phyloP scores from a whole-genome alignment of 2,797 vertebrate species.

The Dermochelys coriacea region DNA sequence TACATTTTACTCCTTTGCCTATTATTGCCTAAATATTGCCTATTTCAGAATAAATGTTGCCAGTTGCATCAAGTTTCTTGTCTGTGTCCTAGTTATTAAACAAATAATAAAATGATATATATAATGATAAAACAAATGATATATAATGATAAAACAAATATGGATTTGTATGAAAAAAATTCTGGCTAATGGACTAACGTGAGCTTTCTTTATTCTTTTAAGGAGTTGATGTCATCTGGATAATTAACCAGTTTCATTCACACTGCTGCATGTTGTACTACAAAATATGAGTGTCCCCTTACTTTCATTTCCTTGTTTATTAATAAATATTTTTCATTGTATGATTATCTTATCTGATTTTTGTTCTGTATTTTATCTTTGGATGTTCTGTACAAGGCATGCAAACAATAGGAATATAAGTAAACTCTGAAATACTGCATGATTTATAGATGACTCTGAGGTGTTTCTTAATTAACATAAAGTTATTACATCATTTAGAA shows the following conservation, averaged over 20 bases:
- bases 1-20: not conserved
- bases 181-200: not conserved
- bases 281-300: not conserved
- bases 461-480: not conserved
- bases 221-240: not conserved
- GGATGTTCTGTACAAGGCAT: not conserved
- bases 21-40: not conserved
- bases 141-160: not conserved
- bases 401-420: fast-evolving
- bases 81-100: fast-evolving
- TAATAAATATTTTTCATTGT: not conserved
- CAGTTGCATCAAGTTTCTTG: not conserved
- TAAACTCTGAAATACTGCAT: slow-evolving; percentile 12
- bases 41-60: not conserved
- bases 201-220: not conserved
- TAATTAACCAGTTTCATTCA: slow-evolving; percentile 15
- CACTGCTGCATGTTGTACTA: fast-evolving
- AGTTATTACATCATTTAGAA: slow-evolving; percentile 23
- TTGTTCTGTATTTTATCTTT: slow-evolving; percentile 34
- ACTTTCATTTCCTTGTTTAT: fast-evolving
- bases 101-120: too few relatives aligned
- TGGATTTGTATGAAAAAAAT: not conserved
- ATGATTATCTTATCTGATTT: fast-evolving
- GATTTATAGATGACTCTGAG: slow-evolving; percentile 35
- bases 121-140: not conserved